Percentiles rank a stretch among this genome's conserved stretches.
Evolutionary conservation across 2,888 invertebrate genomes (phyloP).

Genomic region (Yponomeuta cagnagella): DNA sequence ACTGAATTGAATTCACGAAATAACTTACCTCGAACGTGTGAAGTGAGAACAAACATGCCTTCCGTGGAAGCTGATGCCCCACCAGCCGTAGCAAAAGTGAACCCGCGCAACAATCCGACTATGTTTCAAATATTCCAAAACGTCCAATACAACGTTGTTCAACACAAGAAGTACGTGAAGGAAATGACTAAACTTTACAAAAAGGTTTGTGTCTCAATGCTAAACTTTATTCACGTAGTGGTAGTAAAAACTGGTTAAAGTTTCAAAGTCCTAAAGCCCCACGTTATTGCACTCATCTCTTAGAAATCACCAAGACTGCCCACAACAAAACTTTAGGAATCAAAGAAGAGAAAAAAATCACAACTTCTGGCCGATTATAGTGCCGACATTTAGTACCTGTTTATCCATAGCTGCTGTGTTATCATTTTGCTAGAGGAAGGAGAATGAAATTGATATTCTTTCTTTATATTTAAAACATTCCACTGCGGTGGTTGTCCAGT

Average conservation of each 20-base stretch:
- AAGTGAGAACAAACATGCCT: constrained; percentile 13
- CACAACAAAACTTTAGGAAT: too few relatives aligned
- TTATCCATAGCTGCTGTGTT: too few relatives aligned
- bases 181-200: constrained; percentile 78
- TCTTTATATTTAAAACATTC: too few relatives aligned
- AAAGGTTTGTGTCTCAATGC: constrained; percentile 61
- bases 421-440: too few relatives aligned
- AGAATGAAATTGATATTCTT: too few relatives aligned
- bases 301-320: background rate
- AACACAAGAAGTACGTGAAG: constrained; percentile 78
- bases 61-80: constrained; percentile 12
- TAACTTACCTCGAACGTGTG: background rate
- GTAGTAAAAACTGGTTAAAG: constrained; percentile 16
- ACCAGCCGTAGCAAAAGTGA: constrained; percentile 37
- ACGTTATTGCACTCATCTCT: background rate
- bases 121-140: constrained; percentile 77
- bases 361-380: too few relatives aligned
- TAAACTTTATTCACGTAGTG: background rate
- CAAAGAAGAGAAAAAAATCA: too few relatives aligned
- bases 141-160: constrained; percentile 79
- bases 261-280: constrained; percentile 10
- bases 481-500: too few relatives aligned
- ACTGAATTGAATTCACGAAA: background rate
- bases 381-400: too few relatives aligned
- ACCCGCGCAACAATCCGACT: constrained; percentile 55